A percentile compares a stretch with the other conserved stretches of the same genome.
phyloP scores from a whole-genome alignment of 2,113 vertebrate genomes.

The Maccullochella peelii region DNA sequence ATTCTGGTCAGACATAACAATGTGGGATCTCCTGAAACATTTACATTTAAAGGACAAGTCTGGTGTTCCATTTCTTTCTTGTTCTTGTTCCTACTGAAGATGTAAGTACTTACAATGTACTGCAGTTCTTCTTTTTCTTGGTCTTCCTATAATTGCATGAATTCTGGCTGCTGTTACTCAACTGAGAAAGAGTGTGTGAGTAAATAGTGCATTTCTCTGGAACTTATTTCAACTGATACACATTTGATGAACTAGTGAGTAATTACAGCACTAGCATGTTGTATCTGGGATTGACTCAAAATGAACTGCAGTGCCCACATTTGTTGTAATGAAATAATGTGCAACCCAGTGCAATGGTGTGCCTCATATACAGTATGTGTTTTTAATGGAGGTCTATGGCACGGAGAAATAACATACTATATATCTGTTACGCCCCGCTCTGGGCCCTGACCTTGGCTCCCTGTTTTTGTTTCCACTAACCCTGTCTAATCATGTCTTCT shows the following conservation, averaged over 20 bases:
- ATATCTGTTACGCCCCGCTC: no score
- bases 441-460: no score
- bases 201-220: not conserved
- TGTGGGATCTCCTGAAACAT: conserved; percentile 11
- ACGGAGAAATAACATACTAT: not conserved
- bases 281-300: not conserved
- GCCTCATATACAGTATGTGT: not conserved
- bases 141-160: no score
- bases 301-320: not conserved
- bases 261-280: not conserved
- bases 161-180: no score
- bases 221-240: not conserved
- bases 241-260: not conserved
- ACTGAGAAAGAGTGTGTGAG: no score
- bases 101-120: no score
- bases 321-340: not conserved
- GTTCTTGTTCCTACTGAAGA: no score
- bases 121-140: no score
- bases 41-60: conserved; percentile 18
- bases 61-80: not conserved
- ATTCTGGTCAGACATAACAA: conserved; percentile 15
- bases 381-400: not conserved
- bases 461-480: no score
- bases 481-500: no score
- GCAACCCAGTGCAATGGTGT: not conserved